Base-by-base conservation (phyloP, 2,113 vertebrate species). In the Ploceus nigricollis region DNA sequence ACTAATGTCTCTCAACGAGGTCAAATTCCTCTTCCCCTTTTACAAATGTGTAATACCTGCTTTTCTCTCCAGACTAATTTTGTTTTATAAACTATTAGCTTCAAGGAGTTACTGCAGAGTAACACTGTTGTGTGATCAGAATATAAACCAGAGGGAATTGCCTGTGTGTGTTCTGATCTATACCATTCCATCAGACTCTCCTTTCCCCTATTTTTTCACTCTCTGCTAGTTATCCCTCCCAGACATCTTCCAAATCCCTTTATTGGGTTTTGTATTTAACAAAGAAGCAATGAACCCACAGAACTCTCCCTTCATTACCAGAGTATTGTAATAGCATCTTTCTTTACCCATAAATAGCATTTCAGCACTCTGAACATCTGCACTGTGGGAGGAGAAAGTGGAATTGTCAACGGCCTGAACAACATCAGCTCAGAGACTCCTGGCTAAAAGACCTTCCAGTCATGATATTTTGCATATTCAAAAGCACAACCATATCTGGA, bases 71-170 rank as follows among this genome's bases (percentile, higher is more conserved):
- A 91, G 70, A 68, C 30, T 63, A 77, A 85, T 93, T 95, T 56
- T 80, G 65, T 31, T 93, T 88, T 66, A 70, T 76, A 88, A 96
- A 73, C 70, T 47, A 85, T 88, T 93, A 90, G 71, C 50, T 82
- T 91, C 75, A 61, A 90, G 84, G 90, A 87, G 70, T 93, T 90
- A 94, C 84, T 76, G 87, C 91, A 72, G 89, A 95, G 87, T 94
- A 82, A 88, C 48, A 18, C 54, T 58, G 48, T 47, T 71, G 47
- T 80, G 89, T 65, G 79, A 82, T 73, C n/a, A n/a, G 85, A 95
- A 88, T 81, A 73, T 3, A 88, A 93, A 88, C 90, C 87, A 66
- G 45, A 35, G 73, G 69, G 87, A 89, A 90, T 24, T 87, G 65
- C 71, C 83, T 82, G 6, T 48, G 64, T 57, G 61, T 70, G 68